Base-by-base conservation (phyloP, 1,140 invertebrate genomes). In the Psilanteris sp. region DNA sequence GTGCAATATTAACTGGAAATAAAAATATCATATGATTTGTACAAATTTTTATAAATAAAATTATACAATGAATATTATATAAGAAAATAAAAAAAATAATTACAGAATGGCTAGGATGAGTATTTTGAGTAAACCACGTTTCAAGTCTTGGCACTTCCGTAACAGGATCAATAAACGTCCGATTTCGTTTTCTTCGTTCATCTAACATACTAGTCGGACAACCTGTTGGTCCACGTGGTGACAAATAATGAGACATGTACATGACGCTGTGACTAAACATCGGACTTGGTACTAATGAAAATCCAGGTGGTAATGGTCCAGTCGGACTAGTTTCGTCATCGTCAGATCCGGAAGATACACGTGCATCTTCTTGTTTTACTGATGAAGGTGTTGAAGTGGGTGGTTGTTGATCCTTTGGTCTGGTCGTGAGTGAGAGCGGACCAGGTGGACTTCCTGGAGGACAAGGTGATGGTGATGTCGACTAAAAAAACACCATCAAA, bases 101-200 rank as follows among this genome's bases (percentile, higher is more conserved):
- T 83, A 89, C 87, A 80, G 87, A 97, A 84, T 98, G 97, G 73
- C 96, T 97, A 27, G 97, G 97, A 89, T 99, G 97, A 15, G 97
- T 98, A 89, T 98, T 98, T 82, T 96, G 92, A n/a, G 93, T 92
- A 84, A 99, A 99, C 97, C 97, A 99, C 81, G 96, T 95, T 85
- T 99, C 97, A 52, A 99, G 89, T 74, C 96, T 92, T 2, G 97
- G 97, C 34, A 99, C 97, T 91, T 99, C 98, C 13, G 96, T 97
- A 7, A 98, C 96, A 0, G 97, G 98, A 89, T 99, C 98, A 76
- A 99, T 99, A 85, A 99, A 99, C n/a, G 97, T 98, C 62, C 98
- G 92, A 86, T 98, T 98, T 22, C 97, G 91, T 86, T 97, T 97
- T 22, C 96, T 91, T 43, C 96, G 91, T 83, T 97, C 96, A 77